Base-by-base conservation (phyloP, 2,113 vertebrate species). In the Poeciliopsis turrubarensis region DNA sequence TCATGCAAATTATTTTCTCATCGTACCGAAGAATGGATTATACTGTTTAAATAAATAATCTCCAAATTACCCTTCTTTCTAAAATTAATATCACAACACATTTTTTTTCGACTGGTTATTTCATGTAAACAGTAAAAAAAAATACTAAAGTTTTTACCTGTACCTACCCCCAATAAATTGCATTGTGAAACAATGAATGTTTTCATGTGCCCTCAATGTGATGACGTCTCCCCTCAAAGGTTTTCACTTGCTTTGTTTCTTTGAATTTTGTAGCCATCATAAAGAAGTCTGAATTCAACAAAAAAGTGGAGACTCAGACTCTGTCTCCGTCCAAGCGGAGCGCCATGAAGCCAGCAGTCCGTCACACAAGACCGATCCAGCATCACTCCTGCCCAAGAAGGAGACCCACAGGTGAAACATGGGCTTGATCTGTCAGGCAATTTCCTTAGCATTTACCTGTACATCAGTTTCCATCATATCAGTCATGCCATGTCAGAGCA, bases 271-370 rank as follows among this genome's bases (percentile, higher is more conserved):
- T 95, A 99, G 97, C 97, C 90, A 95, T 97, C 92, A 96, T 98
- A 96, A 97, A 95, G 96, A 98, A 97, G 95, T 94, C 96, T 92
- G 98, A 99, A 94, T 92, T 97, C 91, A 95, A 95, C 95, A 98
- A 97, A 96, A 99, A 97, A 96, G 92, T 95, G 89, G 97, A 98
- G 90, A 95, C 92, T 95, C 97, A 97, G 94, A 94, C 94, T 93
- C 96, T 95, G 84, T 99, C 98, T 92, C 98, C 98, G 1, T 95
- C 96, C 92, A 97, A 96, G 96, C 98, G 96, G 96, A 97, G 94
- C 86, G 94, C 92, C 92, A 95, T 97, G 95, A 99, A 97, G 95
- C 94, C 96, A 85, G 94, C 95, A 79, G 95, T 95, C 92, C 97
- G 97, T 92, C 97, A 98, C 87, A 94, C 96, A 93, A 98, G 98